These are phyloP conservation scores for Andrena camellia DNA, from an alignment of 2,888 invertebrate species.

Conservation along the genomic window DNA sequence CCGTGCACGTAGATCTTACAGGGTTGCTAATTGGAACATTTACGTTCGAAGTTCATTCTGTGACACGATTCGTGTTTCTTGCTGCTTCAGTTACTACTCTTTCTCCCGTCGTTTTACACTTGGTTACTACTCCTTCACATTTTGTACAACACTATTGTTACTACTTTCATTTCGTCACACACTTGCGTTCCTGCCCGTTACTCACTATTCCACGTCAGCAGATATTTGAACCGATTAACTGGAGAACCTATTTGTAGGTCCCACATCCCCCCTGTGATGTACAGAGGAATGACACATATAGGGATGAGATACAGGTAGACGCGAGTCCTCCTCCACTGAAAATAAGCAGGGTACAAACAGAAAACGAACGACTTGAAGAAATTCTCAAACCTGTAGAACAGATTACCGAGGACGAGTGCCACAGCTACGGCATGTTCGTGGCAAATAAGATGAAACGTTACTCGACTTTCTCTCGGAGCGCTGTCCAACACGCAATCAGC, in stretches of 20 bases:
- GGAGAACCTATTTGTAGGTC: not conserved
- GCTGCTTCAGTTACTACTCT: too few species aligned
- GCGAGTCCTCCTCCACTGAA: not conserved
- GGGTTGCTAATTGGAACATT: too few species aligned
- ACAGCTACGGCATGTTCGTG: not conserved
- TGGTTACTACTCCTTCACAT: too few species aligned
- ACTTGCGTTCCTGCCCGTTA: too few species aligned
- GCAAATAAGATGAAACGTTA: constrained; percentile 14
- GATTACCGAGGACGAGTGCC: constrained; percentile 11
- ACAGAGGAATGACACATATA: not conserved
- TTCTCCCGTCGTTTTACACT: too few species aligned
- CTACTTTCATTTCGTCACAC: too few species aligned
- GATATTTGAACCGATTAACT: not conserved
- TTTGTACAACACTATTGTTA: too few species aligned
- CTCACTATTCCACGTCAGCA: not conserved
- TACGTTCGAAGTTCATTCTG: too few species aligned
- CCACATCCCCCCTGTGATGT: not conserved
- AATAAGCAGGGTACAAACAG: not conserved
- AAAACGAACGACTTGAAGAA: not conserved
- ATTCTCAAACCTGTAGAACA: not conserved
- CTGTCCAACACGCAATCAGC: constrained; percentile 24
- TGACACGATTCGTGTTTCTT: too few species aligned
- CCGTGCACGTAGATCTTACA: too few species aligned
- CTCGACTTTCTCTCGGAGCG: not conserved
- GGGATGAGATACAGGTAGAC: not conserved